Base-by-base conservation (phyloP, 2,113 vertebrate species). In the Microcebus murinus region DNA sequence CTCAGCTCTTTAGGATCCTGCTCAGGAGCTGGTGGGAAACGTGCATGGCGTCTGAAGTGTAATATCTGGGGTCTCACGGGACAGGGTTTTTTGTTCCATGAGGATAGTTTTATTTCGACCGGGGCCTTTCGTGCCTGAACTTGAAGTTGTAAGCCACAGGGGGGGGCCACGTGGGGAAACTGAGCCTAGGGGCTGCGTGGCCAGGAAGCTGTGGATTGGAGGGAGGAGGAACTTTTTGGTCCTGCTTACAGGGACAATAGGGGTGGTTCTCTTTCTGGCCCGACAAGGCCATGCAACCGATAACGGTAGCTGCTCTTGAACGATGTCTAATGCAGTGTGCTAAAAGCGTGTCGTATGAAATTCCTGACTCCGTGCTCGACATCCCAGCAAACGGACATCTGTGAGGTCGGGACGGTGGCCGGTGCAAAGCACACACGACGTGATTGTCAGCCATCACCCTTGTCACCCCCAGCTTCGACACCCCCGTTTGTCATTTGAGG, bases 11-110 rank as follows among this genome's bases (percentile, higher is more conserved):
- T 83, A 92, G 74, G 29, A 87, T 81, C 42, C 80, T 86, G 70
- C 25, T 91, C 77, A 95, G 45, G 71, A 90, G 82, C 31, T 94
- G 52, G 25, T 71, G 59, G 48, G 17, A 87, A 91, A 94, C 83
- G 36, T 48, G 68, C 92, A 70, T 86, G 79, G 4, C 27, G 39
- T 83, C 55, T 93, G 59, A 92, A 92, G n/a, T 45, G 68, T 71
- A n/a, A 6, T 11, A 21, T 87, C 55, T 82, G 34, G 52, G 14
- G 34, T 87, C 42, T 92, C 36, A 36, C 55, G 68, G 8, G 23
- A 13, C 65, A 65, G 29, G 36, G 4, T 89, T 96, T 45, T 45
- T 94, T 87, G 8, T 39, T 71, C 50, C 15, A 11, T 25, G 39
- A 48, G 29, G 63, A 84, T 6, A 71, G 52, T 84, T 88, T 80